Evolutionary conservation across 35 echinoderm and acorn worm species (phyloP).

Genomic region (Holothuria glaberrima): DNA sequence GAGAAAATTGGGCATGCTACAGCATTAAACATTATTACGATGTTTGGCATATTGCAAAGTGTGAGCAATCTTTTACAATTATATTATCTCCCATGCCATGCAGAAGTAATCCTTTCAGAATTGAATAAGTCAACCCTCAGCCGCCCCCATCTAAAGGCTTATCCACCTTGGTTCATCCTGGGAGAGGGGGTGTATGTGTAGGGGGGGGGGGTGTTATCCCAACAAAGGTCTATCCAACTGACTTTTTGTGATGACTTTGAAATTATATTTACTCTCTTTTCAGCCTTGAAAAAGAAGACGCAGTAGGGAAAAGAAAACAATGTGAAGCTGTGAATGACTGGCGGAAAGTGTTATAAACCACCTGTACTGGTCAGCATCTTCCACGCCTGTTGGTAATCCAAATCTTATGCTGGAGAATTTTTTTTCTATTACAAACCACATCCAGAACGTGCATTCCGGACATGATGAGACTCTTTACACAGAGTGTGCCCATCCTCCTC

Average conservation of each 20-base stretch:
- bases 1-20: not conserved
- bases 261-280: not conserved
- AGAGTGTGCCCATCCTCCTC: constrained; percentile 1
- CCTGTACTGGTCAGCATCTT: constrained; percentile 54
- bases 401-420: constrained; percentile 52
- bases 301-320: constrained; percentile 29
- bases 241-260: too few relatives aligned
- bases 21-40: constrained; percentile 7
- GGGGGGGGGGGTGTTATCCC: too few relatives aligned
- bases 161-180: too few relatives aligned
- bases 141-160: too few relatives aligned
- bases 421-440: not conserved
- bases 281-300: constrained; percentile 63
- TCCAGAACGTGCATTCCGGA: constrained; percentile 53
- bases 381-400: constrained; percentile 54
- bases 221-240: too few relatives aligned
- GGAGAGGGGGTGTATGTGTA: too few relatives aligned
- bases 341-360: constrained; percentile 52
- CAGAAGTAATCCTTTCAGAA: too few relatives aligned
- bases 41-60: constrained; percentile 51
- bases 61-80: not conserved
- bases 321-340: constrained; percentile 57
- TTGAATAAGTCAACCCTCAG: too few relatives aligned
- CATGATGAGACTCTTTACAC: constrained; percentile 38
- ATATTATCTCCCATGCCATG: not conserved